phyloP scores from a whole-genome alignment of 2,888 invertebrate species.

The Drosophila putrida region DNA sequence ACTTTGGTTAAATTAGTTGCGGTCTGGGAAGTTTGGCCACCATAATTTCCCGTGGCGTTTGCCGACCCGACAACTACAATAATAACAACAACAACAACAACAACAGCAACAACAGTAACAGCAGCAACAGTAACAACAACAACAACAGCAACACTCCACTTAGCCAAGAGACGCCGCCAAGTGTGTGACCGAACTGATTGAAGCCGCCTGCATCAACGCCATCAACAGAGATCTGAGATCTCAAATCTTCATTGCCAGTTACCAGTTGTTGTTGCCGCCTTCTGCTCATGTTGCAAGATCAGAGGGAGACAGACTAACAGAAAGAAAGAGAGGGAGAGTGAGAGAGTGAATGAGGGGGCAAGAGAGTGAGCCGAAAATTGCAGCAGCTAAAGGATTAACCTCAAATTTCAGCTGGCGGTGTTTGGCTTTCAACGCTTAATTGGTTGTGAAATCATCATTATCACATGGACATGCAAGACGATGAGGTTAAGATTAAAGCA shows the following conservation, averaged over 20 bases:
- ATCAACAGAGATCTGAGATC: constrained; percentile 69
- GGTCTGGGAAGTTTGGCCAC: constrained; percentile 81
- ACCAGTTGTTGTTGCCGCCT: constrained; percentile 71
- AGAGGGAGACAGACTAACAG: no score
- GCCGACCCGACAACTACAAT: constrained; percentile 74
- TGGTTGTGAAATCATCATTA: constrained; percentile 82
- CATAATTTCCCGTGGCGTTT: constrained; percentile 82
- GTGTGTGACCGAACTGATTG: constrained; percentile 78
- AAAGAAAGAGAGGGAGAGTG: no score
- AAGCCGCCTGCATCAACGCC: constrained; percentile 81
- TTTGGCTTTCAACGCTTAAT: constrained; percentile 83
- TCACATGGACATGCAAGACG: constrained; percentile 73
- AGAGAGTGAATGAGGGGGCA: constrained; percentile 12
- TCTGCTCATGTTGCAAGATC: constrained; percentile 68
- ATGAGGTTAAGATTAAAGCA: constrained; percentile 21
- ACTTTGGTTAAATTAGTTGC: constrained; percentile 82
- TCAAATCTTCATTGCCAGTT: constrained; percentile 67
- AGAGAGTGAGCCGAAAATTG: constrained; percentile 75
- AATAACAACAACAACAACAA: constrained; percentile 48
- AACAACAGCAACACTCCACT: constrained; percentile 56
- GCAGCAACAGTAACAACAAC: constrained; percentile 25
- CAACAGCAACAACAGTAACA: constrained; percentile 26
- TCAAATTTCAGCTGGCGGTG: constrained; percentile 81
- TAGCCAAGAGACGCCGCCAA: constrained; percentile 71
- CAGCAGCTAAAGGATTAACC: constrained; percentile 80